These are phyloP conservation scores for Alethe castanea DNA, from an alignment of 2,113 vertebrate species.

Conservation along the genomic window DNA sequence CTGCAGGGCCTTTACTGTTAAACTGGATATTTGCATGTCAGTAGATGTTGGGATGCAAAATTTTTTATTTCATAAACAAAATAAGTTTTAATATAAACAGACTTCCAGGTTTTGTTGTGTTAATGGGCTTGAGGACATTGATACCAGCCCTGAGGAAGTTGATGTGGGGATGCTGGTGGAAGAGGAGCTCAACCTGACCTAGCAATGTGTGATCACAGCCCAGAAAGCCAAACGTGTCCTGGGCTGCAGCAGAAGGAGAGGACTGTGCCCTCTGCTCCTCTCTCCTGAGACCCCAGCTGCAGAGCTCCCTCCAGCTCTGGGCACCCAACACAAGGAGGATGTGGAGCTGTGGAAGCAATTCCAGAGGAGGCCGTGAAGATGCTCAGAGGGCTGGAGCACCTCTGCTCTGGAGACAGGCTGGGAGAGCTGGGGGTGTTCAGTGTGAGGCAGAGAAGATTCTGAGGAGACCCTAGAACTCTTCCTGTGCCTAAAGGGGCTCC, in stretches of 20 bases:
- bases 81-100: not conserved
- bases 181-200: not conserved
- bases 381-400: not conserved
- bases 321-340: not conserved
- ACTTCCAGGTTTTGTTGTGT: not conserved
- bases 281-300: not conserved
- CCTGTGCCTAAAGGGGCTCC: not conserved
- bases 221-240: not conserved
- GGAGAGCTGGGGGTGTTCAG: not conserved
- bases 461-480: not conserved
- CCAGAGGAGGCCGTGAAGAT: not conserved
- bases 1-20: not conserved
- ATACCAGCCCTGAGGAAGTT: not conserved
- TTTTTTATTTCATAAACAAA: slow-evolving; percentile 12
- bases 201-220: not conserved
- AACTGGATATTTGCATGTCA: not conserved
- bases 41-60: not conserved
- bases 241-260: not conserved
- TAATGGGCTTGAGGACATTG: not conserved
- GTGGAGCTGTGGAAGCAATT: not conserved
- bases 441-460: not conserved
- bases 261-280: not conserved
- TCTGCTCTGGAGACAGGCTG: not conserved
- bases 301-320: not conserved
- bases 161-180: not conserved